Evolutionary conservation across 2,113 vertebrate species (phyloP).

Genomic region (Pseudolaguvia tuberculata): DNA sequence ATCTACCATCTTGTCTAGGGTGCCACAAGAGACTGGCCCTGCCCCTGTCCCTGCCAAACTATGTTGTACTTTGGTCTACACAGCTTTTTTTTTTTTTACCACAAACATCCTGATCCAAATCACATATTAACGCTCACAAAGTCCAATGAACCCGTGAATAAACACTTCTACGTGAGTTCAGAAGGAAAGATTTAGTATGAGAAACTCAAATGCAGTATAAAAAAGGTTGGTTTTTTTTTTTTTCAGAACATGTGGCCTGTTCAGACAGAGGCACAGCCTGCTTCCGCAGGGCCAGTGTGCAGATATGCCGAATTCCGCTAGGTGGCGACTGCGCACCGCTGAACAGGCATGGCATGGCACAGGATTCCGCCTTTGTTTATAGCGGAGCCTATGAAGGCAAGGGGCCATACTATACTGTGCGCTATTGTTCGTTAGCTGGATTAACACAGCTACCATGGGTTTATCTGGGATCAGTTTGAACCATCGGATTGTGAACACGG

Average conservation of each 20-base stretch:
- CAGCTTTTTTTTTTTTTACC: no score
- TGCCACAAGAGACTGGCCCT: no score
- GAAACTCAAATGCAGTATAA: not conserved
- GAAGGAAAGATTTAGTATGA: not conserved
- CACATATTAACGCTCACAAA: no score
- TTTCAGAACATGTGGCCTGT: constrained; percentile 10
- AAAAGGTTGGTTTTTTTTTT: no score
- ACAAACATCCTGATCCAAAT: not conserved
- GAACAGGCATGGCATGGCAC: constrained; percentile 55
- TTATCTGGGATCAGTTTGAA: constrained; percentile 28
- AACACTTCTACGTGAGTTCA: not conserved
- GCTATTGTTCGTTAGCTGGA: constrained; percentile 69
- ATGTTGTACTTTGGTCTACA: not conserved
- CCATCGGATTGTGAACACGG: not conserved
- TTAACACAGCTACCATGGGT: constrained; percentile 60
- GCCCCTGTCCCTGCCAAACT: not conserved
- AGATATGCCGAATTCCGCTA: constrained; percentile 45
- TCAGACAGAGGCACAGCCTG: not conserved
- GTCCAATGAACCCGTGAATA: not conserved
- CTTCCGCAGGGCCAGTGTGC: constrained; percentile 11
- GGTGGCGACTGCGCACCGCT: constrained; percentile 57
- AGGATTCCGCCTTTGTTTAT: constrained; percentile 74
- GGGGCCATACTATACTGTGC: constrained; percentile 69
- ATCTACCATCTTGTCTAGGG: no score
- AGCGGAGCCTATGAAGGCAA: constrained; percentile 70